Conservation (phyloP, 92 coral and sea anemone genomes). For the Porites rus region DNA sequence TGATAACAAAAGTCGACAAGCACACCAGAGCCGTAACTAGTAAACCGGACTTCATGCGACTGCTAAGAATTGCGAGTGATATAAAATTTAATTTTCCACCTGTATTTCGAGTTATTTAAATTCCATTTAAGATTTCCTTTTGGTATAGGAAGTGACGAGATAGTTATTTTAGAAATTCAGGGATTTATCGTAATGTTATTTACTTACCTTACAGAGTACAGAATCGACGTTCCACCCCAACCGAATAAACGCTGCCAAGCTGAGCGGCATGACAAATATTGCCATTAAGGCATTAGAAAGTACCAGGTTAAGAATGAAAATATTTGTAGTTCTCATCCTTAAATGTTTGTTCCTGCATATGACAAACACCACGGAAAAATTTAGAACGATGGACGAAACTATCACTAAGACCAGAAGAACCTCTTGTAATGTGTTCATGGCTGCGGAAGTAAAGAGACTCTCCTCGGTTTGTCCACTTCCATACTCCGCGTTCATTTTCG, state of each 20-base stretch:
- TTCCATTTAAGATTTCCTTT: background rate
- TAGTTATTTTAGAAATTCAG: background rate
- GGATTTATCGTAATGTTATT: too few species aligned
- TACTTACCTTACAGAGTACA: conserved; percentile 86
- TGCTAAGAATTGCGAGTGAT: background rate
- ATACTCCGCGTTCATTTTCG: background rate
- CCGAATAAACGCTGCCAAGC: conserved; percentile 62
- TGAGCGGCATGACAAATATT: conserved; percentile 80
- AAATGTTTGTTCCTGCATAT: conserved; percentile 75
- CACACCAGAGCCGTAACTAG: too few species aligned
- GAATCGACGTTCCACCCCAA: conserved; percentile 72
- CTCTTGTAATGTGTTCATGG: conserved; percentile 12
- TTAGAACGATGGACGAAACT: conserved; percentile 68
- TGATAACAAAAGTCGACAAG: too few species aligned
- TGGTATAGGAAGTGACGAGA: too few species aligned
- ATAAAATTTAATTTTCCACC: background rate
- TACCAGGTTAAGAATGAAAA: conserved; percentile 87
- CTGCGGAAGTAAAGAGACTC: background rate
- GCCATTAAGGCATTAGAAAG: conserved; percentile 85
- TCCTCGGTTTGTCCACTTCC: background rate
- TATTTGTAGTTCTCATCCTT: conserved; percentile 76
- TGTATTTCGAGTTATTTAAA: too few species aligned
- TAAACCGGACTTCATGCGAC: background rate
- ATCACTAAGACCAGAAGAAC: conserved; percentile 55
- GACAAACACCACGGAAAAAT: conserved; percentile 74